Evolutionary conservation across 2,113 vertebrate species (phyloP).

Genomic region (Spea bombifrons): DNA sequence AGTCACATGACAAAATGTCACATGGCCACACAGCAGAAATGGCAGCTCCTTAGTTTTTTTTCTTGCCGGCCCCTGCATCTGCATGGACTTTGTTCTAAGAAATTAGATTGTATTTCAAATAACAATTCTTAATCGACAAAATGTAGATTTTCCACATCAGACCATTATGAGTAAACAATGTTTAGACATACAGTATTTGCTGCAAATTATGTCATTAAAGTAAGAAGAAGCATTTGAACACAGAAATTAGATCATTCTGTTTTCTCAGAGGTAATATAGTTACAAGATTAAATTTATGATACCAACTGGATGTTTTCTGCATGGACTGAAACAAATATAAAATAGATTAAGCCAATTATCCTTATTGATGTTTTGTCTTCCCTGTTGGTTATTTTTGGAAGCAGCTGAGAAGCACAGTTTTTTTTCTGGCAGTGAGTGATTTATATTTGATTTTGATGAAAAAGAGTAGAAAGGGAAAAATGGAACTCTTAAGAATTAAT

Average conservation of each 20-base stretch:
- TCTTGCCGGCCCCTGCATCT: no score
- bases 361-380: constrained; percentile 10
- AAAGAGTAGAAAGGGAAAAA: background rate
- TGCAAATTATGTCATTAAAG: background rate
- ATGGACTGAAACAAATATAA: background rate
- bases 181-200: no score
- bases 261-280: background rate
- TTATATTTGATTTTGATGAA: background rate
- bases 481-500: no score
- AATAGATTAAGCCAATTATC: background rate
- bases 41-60: no score
- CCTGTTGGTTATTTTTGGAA: background rate
- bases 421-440: background rate
- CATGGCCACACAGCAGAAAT: no score
- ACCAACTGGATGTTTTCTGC: background rate
- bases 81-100: no score
- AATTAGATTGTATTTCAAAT: no score
- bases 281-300: background rate
- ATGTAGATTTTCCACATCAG: no score
- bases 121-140: no score
- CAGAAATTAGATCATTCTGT: background rate
- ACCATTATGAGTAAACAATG: no score
- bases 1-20: no score
- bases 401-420: background rate
- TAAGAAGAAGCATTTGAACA: background rate